Conservation (phyloP, 2,797 vertebrate species). For the Hypotaenidia okinawae region DNA sequence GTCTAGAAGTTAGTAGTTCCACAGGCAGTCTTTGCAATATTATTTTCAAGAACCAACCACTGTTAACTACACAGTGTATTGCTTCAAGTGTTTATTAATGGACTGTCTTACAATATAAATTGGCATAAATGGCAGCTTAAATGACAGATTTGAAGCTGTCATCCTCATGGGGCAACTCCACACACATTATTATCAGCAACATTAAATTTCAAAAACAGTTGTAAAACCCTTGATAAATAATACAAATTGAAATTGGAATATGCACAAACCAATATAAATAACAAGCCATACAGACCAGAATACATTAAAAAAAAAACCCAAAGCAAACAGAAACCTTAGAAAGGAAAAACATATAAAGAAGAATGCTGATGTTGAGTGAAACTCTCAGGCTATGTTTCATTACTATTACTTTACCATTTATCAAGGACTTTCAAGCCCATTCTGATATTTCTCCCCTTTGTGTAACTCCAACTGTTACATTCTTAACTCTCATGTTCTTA, state of each 20-base stretch:
- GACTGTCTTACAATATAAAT: background rate
- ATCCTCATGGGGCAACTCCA: background rate
- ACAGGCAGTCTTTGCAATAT: background rate
- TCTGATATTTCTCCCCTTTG: background rate
- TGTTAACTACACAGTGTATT: background rate
- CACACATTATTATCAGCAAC: background rate
- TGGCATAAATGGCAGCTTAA: background rate
- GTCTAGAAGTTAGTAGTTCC: background rate
- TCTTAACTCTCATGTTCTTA: background rate
- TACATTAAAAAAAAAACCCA: background rate
- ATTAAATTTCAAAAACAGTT: background rate
- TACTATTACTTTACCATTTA: background rate
- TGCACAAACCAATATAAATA: background rate
- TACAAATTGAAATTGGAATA: background rate
- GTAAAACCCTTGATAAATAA: background rate
- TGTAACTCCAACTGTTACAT: background rate
- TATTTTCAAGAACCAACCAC: background rate
- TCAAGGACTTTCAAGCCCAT: background rate
- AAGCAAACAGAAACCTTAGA: background rate
- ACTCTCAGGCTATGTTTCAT: background rate
- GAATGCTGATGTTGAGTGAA: background rate
- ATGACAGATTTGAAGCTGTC: background rate
- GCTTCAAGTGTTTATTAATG: background rate
- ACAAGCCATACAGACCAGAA: background rate
- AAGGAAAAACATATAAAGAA: background rate